Evolutionary conservation across 2,113 vertebrate genomes (phyloP).

Genomic region (Seriola dumerili): DNA sequence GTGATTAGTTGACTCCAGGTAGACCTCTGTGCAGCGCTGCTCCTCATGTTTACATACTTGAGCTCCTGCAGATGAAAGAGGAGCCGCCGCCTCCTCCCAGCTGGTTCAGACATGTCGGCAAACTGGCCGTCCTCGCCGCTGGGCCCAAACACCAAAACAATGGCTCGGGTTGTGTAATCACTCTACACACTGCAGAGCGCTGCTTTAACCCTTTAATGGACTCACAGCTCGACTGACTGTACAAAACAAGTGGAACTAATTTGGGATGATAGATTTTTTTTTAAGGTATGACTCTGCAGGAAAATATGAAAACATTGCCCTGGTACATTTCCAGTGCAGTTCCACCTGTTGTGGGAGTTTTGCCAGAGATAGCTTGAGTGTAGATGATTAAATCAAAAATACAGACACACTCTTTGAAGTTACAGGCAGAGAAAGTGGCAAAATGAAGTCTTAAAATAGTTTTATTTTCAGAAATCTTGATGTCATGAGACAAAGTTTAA

Average conservation of each 20-base stretch:
- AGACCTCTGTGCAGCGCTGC: not conserved
- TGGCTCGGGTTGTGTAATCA: slow-evolving; percentile 57
- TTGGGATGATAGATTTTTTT: not conserved
- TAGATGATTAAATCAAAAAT: not conserved
- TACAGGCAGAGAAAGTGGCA: too few relatives aligned
- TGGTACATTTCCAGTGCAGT: not conserved
- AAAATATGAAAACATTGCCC: not conserved
- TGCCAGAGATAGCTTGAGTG: too few relatives aligned
- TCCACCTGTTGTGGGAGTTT: not conserved
- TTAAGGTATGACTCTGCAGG: not conserved
- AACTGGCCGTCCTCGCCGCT: slow-evolving; percentile 54
- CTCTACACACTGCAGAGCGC: not conserved
- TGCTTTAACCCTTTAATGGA: slow-evolving; percentile 6
- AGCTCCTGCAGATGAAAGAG: slow-evolving; percentile 71
- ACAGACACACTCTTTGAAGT: not conserved
- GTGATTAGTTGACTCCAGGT: not conserved
- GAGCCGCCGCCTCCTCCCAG: slow-evolving; percentile 61
- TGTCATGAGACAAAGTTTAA: too few relatives aligned
- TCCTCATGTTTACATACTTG: slow-evolving; percentile 72
- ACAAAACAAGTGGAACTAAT: not conserved
- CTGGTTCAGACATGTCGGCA: slow-evolving; percentile 73
- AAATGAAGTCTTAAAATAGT: too few relatives aligned
- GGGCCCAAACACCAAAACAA: slow-evolving; percentile 60
- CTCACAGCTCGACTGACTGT: not conserved
- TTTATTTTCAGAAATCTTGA: too few relatives aligned